Evolutionary conservation across 2,113 vertebrate species (phyloP), one percentile per base, ranked within the genome.

Genomic region (Sula dactylatra): DNA sequence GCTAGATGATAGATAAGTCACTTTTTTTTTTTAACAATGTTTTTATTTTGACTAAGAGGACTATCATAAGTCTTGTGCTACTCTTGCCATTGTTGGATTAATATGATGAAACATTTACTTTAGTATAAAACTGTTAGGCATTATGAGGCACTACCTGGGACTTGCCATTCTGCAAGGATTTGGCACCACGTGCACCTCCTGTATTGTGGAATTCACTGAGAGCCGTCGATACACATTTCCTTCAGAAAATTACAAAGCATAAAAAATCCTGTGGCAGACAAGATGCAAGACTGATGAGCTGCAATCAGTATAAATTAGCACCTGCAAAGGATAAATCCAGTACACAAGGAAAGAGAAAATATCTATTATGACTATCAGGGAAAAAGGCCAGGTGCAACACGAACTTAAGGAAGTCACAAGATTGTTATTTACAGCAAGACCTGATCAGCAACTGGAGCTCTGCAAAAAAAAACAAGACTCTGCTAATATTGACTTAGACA

Each of bases 241-340:
- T 93, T 82, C 91, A 89, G 58, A 78, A 90, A 90, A 94, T 67
- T 27, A 77, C 73, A 66, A 90, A 55, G 71, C 71, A 26, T 27
- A 52, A 95, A 81, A 83, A 93, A 69, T 36, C 56, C 54, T 4
- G 8, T 50, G 85, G 82, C 71, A 87, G 79, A 77, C 14, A 78
- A 95, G 84, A 95, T 65, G 50, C 66, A 72, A 71, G 62, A 65
- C 70, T 93, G 64, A 91, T 93, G 85, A 94, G 82, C 42, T 94
- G 82, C 92, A 96, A 95, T 96, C 91, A 89, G 88, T 76, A 82
- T 69, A 91, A 96, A 96, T 97, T 97, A 91, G 49, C 64, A 64
- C 74, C 79, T 92, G 71, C 52, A 87, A 93, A 79, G 47, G 61
- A 77, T 61, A 94, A 86, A 94, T 82, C 67, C 89, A 67, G 73